phyloP scores from a whole-genome alignment of 2,888 invertebrate species.

The Cetonia aurata region DNA sequence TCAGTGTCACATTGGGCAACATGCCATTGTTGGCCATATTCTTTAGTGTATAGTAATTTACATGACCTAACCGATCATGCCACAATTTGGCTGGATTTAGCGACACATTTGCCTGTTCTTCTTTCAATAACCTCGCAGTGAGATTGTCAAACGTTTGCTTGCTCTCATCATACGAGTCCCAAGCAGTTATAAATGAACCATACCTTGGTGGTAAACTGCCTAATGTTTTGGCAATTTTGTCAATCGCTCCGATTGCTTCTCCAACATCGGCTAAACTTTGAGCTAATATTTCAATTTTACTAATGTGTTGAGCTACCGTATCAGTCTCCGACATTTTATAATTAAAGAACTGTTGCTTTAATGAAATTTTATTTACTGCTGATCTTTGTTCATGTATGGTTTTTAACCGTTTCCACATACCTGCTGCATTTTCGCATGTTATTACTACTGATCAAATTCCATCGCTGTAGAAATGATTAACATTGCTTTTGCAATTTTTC shows the following conservation, averaged over 20 bases:
- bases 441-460: not conserved
- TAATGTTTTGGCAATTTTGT: no score
- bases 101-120: constrained; percentile 30
- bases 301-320: constrained; percentile 1
- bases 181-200: constrained; percentile 45
- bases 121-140: constrained; percentile 43
- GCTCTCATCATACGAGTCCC: constrained; percentile 45
- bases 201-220: not conserved
- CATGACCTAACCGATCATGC: constrained; percentile 44
- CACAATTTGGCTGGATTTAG: constrained; percentile 26
- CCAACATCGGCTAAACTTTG: not conserved
- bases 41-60: constrained; percentile 40
- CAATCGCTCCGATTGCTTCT: not conserved
- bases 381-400: constrained; percentile 20
- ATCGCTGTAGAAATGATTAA: not conserved
- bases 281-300: not conserved
- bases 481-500: constrained; percentile 1
- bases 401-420: constrained; percentile 19
- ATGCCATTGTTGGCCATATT: constrained; percentile 48
- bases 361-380: constrained; percentile 5
- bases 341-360: constrained; percentile 18
- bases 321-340: not conserved
- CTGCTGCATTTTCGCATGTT: constrained; percentile 3
- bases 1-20: constrained; percentile 43
- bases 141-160: constrained; percentile 45